These are phyloP conservation scores for Aplysina aerophoba DNA, from an alignment of 37 sponge, comb jelly and placozoan genomes.

Conservation along the genomic window DNA sequence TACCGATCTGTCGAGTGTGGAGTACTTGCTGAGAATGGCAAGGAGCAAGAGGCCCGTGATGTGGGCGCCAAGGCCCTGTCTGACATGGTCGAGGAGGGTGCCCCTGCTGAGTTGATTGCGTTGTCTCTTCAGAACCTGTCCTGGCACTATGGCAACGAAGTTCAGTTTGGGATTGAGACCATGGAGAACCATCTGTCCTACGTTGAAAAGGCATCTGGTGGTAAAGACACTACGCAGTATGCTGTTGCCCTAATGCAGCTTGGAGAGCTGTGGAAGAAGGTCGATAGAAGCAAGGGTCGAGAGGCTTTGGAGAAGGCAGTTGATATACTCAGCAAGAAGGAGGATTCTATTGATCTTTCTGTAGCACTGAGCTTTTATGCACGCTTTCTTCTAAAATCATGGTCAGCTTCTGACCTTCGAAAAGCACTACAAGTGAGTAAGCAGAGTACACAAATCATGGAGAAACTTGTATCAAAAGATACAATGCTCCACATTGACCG, in stretches of 20 bases:
- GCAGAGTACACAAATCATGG: not conserved
- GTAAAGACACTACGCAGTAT: not conserved
- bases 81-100: not conserved
- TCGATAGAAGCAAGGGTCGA: not conserved
- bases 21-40: not conserved
- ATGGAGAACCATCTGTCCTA: not conserved
- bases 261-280: not conserved
- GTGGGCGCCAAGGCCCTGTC: not conserved
- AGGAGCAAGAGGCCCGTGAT: not conserved
- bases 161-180: not conserved
- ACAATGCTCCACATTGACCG: not conserved
- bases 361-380: not conserved
- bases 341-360: not conserved
- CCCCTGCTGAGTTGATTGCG: not conserved
- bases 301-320: not conserved
- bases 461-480: not conserved
- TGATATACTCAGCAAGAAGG: not conserved
- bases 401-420: not conserved
- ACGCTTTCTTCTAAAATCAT: not conserved
- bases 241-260: not conserved
- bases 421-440: not conserved
- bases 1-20: not conserved
- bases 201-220: not conserved
- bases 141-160: not conserved
- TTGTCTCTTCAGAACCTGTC: not conserved